Evolutionary conservation across 2,888 invertebrate genomes (phyloP), one percentile per base, ranked within the genome.

Genomic region (Monochamus alternatus): DNA sequence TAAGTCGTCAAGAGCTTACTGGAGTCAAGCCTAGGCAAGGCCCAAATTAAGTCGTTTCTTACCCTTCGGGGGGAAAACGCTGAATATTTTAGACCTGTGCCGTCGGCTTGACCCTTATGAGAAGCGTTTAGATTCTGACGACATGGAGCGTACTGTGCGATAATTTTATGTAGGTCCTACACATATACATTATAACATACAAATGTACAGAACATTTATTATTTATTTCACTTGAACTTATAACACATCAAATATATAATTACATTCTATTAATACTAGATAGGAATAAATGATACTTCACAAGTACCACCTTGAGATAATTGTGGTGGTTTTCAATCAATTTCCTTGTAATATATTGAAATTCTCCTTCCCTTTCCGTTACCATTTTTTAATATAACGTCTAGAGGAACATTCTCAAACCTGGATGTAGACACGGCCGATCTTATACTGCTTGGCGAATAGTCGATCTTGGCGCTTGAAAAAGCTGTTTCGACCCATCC

Each of bases 401-500:
- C 78, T 59, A 80, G 65, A 1, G 74, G 70, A 22, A 75, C 52
- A 44, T 69, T 74, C 5, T 65, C 32, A 31, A 31, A 78, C 22
- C 75, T 47, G 10, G 75, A 69, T 12, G 79, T 76, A 22, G 74
- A 74, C 9, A 79, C 78, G 8, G 78, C 76, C 14, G 79, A 73
- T 31, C 79, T 67, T 14, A 74, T 76, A 62, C 76, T 78, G 9
- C 76, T 78, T 52, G 77, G 76, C n/a, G 79, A 72, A 38, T 51
- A 78, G 22, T 70, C 30, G 63, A 77, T 77, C 8, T 58, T 63
- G n/a, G 75, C 77, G 64, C 66, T 62, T 12, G 14, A 14, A 69
- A 79, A 76, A 22, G 68, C 75, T 14, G 79, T 76, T 52, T 66
- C 74, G 8, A 78, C 43, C 76, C 75, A 79, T 66, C 79, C 75